Base-by-base conservation (phyloP, 1,140 invertebrate genomes). In the Lutraria rhynchaena region DNA sequence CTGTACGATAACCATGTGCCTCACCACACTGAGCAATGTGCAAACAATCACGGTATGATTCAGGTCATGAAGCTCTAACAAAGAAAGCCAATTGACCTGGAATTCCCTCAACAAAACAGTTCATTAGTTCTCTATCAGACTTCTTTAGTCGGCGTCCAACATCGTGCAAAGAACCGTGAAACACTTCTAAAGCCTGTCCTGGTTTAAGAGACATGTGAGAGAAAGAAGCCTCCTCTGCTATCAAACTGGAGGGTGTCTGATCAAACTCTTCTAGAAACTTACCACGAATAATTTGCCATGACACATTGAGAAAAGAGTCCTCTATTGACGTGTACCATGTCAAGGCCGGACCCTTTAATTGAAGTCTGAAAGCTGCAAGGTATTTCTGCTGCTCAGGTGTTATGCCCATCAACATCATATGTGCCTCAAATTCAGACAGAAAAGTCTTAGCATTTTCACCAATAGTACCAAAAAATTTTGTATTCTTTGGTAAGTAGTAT, bases 101-200 rank as follows among this genome's bases (percentile, higher is more conserved):
- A 35, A 76, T 15, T 3, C 73, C 73, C 13, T 31, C 17, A 15
- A 76, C 33, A 33, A 76, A 76, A 27, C 63, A 61, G 44, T 27
- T 63, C 9, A 24, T 76, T 41, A 76, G 61, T 41, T 76, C 73
- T 11, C 58, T 2, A 31, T 76, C 57, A 4, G 41, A 24, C 33
- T 76, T 76, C 17, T 29, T 41, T 27, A 75, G 22, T n/a, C 33
- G 37, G 4, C 4, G 9, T 2, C 71, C 71, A 46, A 46, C 44
- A 19, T 46, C 44, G 19, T 46, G 44, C 44, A 46, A 19, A 46
- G 44, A 9, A 46, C 9, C 44, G 19, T 19, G 44, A 46, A 46
- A 46, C 44, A 46, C 44, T 46, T 46, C 44, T 19, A 46, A 46
- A 46, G 44, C 44, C 44, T 46, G 44, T 46, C 44, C 44, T 46